Evolutionary conservation across 1,140 invertebrate species (phyloP), one percentile per base, ranked within the genome.

Genomic region (Rhopalosiphum maidis): DNA sequence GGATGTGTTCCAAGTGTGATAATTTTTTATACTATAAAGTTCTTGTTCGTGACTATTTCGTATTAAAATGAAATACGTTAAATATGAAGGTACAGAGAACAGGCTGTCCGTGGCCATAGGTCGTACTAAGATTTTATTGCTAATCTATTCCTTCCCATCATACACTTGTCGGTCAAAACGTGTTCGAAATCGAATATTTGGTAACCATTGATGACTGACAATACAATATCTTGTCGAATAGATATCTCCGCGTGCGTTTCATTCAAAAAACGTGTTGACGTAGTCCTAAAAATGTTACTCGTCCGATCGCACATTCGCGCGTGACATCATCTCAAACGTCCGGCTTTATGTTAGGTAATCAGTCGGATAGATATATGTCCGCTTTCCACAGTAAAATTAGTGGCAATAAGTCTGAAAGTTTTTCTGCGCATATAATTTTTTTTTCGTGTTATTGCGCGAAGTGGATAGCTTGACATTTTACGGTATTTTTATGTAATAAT

Each of bases 401-500:
- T 15, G 0, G 41, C 85, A 46, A 86, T 86, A 86, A 86, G 41
- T 86, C 43, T 86, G 6, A 86, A 86, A 86, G 85, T 86, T 86
- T 86, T 86, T 85, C 37, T 8, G 6, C 1, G 11, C 4, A 86
- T 46, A n/a, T 25, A 41, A 30, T 30, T 46, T 43, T 46, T 46
- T 86, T 30, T 6, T 46, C 25, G 25, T 46, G 4, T 46, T 86
- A 86, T 85, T 43, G 43, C 43, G 41, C 43, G 41, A 86, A 86
- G 23, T 41, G 5, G 25, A 4, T 46, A n/a, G 25, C 48, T 86
- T 46, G 85, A 86, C 43, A 86, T 46, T 86, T 46, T 25, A 86
- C 23, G 11, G 37, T 85, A 41, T 85, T 85, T 85, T 41, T 85
- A 83, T 85, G 37, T 85, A 43, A 85, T 85, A 85, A 85, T 85